Evolutionary conservation across 2,797 vertebrate species (phyloP), one percentile per base, ranked within the genome.

Genomic region (Danio choprae): DNA sequence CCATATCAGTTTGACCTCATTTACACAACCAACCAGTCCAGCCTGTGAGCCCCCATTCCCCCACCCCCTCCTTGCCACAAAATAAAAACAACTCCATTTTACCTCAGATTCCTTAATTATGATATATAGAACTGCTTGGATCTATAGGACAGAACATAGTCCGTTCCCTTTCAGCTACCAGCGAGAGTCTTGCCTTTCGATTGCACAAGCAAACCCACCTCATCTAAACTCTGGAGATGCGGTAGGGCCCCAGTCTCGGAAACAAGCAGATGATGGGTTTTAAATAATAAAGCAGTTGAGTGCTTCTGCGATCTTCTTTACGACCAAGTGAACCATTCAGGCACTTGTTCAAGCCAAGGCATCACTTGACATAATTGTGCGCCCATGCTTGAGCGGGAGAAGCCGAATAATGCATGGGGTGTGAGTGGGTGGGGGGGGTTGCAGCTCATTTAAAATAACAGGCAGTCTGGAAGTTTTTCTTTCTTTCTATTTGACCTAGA

Each of bases 401-500:
- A 69, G 55, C 36, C 12, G 60, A 78, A 74, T 64, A 64, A 48
- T 18, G 58, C 59, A 64, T 60, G 15, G 7, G 12, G 40, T 62
- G 62, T 82, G 80, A 73, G 69, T 46, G 64, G 1, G 43, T 16
- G 63, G 50, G 36, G 48, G 46, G 10, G 20, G 53, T 44, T 79
- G 29, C 29, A 56, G 40, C 55, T 65, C 62, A 64, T 44, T 74
- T 59, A 10, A 72, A 64, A 59, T 15, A 76, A 64, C 46, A 59
- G 59, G 22, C 55, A 44, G 44, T 13, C 48, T 80, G 63, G n/a
- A 58, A 78, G 77, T 79, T 65, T n/a, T 62, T 36, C 48, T 70
- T 83, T 29, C 81, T 43, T 69, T 79, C 74, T 43, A 82, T 86
- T 80, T 91, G 89, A 89, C 89, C 89, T 85, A 90, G 79, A 89